These are phyloP conservation scores for Channallabes apus DNA, from an alignment of 2,797 vertebrate genomes.

Conservation along the genomic window DNA sequence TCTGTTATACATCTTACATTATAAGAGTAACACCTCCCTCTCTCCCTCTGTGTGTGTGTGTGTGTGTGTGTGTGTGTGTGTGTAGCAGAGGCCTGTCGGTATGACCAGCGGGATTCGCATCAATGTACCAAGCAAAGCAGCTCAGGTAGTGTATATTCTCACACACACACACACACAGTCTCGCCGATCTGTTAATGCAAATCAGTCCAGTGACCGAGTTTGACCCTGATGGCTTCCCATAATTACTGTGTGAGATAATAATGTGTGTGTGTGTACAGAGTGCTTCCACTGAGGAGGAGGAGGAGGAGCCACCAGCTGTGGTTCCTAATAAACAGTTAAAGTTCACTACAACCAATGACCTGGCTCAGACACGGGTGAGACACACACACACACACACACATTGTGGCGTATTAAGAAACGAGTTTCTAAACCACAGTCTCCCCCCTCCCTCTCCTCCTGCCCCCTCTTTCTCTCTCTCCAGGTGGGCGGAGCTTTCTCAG, in stretches of 20 bases:
- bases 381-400: neutral
- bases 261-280: conserved; percentile 54
- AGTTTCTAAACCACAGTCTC: neutral
- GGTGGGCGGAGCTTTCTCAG: conserved; percentile 79
- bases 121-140: conserved; percentile 48
- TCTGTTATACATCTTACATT: neutral
- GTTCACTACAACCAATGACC: conserved; percentile 76
- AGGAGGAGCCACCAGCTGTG: conserved; percentile 48
- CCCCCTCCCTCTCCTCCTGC: too few relatives aligned
- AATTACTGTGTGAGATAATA: too few relatives aligned
- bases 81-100: conserved; percentile 74
- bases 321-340: conserved; percentile 86
- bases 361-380: conserved; percentile 72
- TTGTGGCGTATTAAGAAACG: too few relatives aligned
- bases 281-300: conserved; percentile 68
- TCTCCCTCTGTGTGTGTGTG: too few relatives aligned
- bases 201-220: too few relatives aligned
- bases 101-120: conserved; percentile 68
- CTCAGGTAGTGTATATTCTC: conserved; percentile 59
- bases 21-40: neutral
- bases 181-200: too few relatives aligned
- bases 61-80: conserved; percentile 36
- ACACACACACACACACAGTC: neutral
- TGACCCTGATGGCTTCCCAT: too few relatives aligned
- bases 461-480: conserved; percentile 54